Evolutionary conservation across 2,113 vertebrate species (phyloP).

Genomic region (Nyctereutes procyonoides): DNA sequence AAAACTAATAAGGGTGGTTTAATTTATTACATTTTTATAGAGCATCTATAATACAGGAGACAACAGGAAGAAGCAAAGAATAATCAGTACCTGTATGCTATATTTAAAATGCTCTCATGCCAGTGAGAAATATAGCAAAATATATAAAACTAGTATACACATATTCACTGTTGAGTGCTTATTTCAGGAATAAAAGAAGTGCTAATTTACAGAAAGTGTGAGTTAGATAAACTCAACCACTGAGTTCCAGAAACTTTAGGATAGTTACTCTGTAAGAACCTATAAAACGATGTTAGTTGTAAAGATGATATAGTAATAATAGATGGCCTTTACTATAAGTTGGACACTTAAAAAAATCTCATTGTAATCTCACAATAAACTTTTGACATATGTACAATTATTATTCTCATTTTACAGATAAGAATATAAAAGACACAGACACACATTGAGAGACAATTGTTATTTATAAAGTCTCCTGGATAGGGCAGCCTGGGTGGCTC

Average conservation of each 20-base stretch:
- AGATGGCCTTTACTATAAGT: background rate
- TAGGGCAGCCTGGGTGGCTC: background rate
- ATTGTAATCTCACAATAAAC: background rate
- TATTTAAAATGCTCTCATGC: background rate
- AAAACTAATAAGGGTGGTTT: background rate
- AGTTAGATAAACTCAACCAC: background rate
- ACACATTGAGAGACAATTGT: background rate
- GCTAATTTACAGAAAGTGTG: background rate
- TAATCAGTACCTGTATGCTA: background rate
- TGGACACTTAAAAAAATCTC: background rate
- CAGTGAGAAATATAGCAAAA: background rate
- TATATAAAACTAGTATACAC: background rate
- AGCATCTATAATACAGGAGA: background rate
- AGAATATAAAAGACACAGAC: background rate
- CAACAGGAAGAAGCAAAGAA: background rate
- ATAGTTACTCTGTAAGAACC: background rate
- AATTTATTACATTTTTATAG: background rate
- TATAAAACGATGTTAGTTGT: background rate
- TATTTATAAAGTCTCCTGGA: background rate
- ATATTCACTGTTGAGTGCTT: background rate
- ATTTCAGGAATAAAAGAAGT: constrained; percentile 18
- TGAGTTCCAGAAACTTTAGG: background rate
- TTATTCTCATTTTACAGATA: background rate
- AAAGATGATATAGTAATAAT: background rate
- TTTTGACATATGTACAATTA: background rate